Evolutionary conservation across 2,797 vertebrate genomes (phyloP).

Genomic region (Tenualosa thibaudeaui): DNA sequence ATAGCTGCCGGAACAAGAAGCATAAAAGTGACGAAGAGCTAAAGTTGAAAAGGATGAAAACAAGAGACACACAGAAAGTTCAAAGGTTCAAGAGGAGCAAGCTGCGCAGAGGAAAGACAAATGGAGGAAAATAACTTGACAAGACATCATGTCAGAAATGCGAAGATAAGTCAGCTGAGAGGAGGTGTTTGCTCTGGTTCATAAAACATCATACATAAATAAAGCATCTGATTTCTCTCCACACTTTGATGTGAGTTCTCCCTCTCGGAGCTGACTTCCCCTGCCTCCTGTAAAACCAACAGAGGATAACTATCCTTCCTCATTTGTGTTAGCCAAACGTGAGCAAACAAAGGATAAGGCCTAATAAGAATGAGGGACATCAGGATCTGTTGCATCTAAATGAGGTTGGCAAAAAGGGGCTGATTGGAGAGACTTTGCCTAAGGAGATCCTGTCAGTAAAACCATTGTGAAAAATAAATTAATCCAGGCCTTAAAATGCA

Average conservation of each 20-base stretch:
- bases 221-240: background rate
- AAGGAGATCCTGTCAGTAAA: constrained; percentile 10
- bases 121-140: background rate
- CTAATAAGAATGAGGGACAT: background rate
- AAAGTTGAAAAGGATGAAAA: background rate
- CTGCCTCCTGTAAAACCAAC: background rate
- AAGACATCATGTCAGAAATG: background rate
- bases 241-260: background rate
- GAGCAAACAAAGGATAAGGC: background rate
- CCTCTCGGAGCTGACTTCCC: background rate
- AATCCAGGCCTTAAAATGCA: background rate
- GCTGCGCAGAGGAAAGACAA: background rate
- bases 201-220: background rate
- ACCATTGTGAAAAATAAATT: background rate
- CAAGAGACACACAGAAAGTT: background rate
- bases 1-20: background rate
- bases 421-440: background rate
- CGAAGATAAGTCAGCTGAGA: background rate
- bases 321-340: background rate
- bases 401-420: background rate
- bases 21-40: background rate
- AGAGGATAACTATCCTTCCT: background rate
- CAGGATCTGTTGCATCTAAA: constrained; percentile 2
- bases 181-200: background rate
- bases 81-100: background rate